phyloP scores from a whole-genome alignment of 2,113 vertebrate genomes.

The Girardinichthys multiradiatus region DNA sequence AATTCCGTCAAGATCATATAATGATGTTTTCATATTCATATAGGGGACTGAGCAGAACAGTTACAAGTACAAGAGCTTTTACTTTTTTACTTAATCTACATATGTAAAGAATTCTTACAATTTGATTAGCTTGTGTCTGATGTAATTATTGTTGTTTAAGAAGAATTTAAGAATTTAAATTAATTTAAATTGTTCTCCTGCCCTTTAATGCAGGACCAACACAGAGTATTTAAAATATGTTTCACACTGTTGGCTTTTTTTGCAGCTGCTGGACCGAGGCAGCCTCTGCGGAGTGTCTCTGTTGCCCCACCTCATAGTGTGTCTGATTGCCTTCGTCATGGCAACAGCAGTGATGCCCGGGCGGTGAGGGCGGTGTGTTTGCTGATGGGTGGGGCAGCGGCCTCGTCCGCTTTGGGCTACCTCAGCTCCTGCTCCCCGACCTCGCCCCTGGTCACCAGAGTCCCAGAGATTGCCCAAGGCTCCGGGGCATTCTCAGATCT shows the following conservation, averaged over 20 bases:
- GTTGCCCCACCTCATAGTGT: conserved; percentile 65
- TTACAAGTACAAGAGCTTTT: too few relatives aligned
- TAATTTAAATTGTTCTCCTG: too few relatives aligned
- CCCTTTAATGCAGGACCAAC: too few relatives aligned
- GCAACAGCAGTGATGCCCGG: conserved; percentile 81
- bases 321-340: conserved; percentile 83
- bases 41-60: too few relatives aligned
- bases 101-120: too few relatives aligned
- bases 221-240: too few relatives aligned
- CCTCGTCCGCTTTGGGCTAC: conserved; percentile 83
- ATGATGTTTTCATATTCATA: too few relatives aligned
- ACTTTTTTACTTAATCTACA: too few relatives aligned
- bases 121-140: too few relatives aligned
- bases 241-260: background rate
- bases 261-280: conserved; percentile 42
- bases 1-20: too few relatives aligned
- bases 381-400: conserved; percentile 84
- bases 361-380: conserved; percentile 83
- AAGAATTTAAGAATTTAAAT: too few relatives aligned
- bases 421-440: conserved; percentile 77
- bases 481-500: conserved; percentile 74
- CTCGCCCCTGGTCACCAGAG: conserved; percentile 52
- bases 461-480: conserved; percentile 61
- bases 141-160: too few relatives aligned
- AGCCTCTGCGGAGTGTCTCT: conserved; percentile 52